Base-by-base conservation (phyloP, 2,888 invertebrate species). In the Eupelmus urozonus region DNA sequence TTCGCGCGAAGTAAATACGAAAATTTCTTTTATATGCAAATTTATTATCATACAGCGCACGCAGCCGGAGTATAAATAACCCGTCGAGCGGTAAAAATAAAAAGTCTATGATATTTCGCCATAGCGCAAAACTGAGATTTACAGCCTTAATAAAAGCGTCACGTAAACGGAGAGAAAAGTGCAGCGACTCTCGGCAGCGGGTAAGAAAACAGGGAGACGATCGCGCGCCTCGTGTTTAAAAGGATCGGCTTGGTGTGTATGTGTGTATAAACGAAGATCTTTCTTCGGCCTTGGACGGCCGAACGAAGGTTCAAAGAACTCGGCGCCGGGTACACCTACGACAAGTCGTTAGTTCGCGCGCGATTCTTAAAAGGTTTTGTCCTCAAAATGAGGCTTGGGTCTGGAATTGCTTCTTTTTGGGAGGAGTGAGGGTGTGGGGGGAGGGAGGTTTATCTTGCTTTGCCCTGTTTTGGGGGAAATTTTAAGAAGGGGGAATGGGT, bases 281-380 rank as follows among this genome's bases (percentile, higher is more conserved):
- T 76, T 76, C 76, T 76, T 76, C 76, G 65, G 55, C 76, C 76
- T 76, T 76, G 76, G n/a, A 25, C 49, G 63, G 20, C 2, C 57
- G 49, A 29, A 29, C 23, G 49, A n/a, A 57, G 27, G 78, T 78
- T 78, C 73, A 73, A 78, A 42, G 78, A 78, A 78, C 78, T 69
- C 69, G 23, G 29, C n/a, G 65, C 53, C 16, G 13, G n/a, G 23
- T 20, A 75, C 69, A 73, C 69, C 69, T 69, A 69, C 67, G 69
- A 57, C 20, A 25, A 29, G 18, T 63, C 67, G 45, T 65, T 62
- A 42, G 45, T 57, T 16, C 67, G 59, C 27, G 67, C 40, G 75
- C 59, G 11, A 60, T 51, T 66, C 51, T 9, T 67, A 66, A 66
- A 74, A 59, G 40, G 53, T 53, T 53, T 53, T 20, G 20, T 53